Evolutionary conservation across 2,113 vertebrate species (phyloP), one percentile per base, ranked within the genome.

Genomic region (Malaclemys terrapin): DNA sequence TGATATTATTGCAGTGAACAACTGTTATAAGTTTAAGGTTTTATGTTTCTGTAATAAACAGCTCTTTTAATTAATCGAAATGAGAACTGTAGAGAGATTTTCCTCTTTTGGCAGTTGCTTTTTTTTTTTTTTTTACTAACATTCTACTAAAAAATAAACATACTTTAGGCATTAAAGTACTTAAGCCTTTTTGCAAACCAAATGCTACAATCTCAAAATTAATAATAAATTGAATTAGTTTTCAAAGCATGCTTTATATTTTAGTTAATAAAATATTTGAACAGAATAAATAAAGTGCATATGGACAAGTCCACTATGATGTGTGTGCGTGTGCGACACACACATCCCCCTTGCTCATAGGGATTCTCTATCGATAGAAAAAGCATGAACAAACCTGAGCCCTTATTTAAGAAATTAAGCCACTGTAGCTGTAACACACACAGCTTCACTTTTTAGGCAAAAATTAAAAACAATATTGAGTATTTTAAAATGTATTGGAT

Each of bases 401-500:
- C 5, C 19, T n/a, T 38, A 76, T n/a, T 76, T 69, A 31, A 49
- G 50, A 83, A 76, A 78, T 38, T 76, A 89, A 89, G 9, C 13
- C 38, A 20, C 24, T 75, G 35, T 47, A 1, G 16, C 7, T 6
- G 17, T 25, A 50, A 7, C 3, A 5, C 0, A 0, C 0, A 1
- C 29, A 38, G 8, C 31, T 5, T 0, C 24, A 13, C 19, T 2
- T 6, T 38, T 47, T 2, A 11, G 29, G 2, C 29, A 42, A 76
- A 45, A 42, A 76, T 45, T 19, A 2, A 72, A 9, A 12, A 5
- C 10, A 1, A 14, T 3, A 52, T 1, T 7, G 0, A 2, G 38
- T 0, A 6, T 2, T 14, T 31, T 20, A 1, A 57, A 35, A 16
- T 0, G 0, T 52, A 0, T 2, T 1, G 13, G 22, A 29, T 1